Conservation (phyloP, 2,888 invertebrate genomes). For the Monochamus alternatus region DNA sequence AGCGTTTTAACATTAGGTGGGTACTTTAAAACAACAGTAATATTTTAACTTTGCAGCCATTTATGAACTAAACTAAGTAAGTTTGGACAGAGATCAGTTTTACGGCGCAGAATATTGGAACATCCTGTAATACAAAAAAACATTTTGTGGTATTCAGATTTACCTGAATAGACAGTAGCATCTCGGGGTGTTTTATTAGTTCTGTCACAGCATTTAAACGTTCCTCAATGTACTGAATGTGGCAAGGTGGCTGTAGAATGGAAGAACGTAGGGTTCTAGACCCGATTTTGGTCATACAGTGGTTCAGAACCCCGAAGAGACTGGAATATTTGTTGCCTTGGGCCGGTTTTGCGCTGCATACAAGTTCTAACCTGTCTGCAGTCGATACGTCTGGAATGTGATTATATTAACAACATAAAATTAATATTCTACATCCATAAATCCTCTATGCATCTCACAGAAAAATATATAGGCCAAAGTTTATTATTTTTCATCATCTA, state of each 20-base stretch:
- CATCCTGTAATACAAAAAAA: no score
- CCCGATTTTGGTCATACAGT: constrained; percentile 83
- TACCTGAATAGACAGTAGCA: constrained; percentile 75
- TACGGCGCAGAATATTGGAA: no score
- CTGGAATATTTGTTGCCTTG: constrained; percentile 70
- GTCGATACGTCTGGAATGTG: constrained; percentile 83
- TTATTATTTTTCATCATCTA: no score
- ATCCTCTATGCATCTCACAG: no score
- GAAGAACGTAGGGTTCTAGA: constrained; percentile 84
- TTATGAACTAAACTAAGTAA: no score
- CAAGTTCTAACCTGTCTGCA: constrained; percentile 83
- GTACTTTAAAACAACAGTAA: no score
- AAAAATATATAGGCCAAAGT: no score
- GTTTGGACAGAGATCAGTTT: no score
- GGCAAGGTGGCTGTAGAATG: constrained; percentile 86
- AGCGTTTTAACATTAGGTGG: no score
- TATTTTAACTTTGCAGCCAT: no score
- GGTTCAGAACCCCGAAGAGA: constrained; percentile 79
- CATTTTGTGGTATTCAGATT: neutral
- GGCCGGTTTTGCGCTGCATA: constrained; percentile 72
- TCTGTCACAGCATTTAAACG: constrained; percentile 86
- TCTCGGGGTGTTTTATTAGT: constrained; percentile 78
- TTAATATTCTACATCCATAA: no score
- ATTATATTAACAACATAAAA: neutral
- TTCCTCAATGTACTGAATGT: constrained; percentile 77